Conservation (phyloP, 1,140 invertebrate genomes). For the Drosophila ironensis region DNA sequence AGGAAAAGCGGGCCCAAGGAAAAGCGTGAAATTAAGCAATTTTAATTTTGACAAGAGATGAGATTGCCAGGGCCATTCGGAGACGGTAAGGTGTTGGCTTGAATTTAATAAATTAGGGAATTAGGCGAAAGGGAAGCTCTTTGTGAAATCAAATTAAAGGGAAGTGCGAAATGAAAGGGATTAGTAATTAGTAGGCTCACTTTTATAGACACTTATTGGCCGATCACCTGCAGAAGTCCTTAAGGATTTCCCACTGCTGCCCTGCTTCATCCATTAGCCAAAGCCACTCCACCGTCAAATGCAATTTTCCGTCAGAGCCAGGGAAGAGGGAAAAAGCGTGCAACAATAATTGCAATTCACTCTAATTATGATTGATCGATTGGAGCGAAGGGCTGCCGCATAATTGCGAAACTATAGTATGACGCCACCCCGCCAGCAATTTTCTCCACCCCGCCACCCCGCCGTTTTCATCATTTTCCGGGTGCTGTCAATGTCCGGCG, state of each 20-base stretch:
- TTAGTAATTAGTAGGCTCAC: too few species aligned
- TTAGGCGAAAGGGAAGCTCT: too few species aligned
- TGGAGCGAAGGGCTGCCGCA: neutral
- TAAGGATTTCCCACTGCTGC: neutral
- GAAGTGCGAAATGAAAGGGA: too few species aligned
- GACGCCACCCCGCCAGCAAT: constrained; percentile 28
- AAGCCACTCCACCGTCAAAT: constrained; percentile 32
- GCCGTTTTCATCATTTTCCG: neutral
- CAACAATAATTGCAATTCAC: constrained; percentile 78
- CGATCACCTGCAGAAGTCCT: constrained; percentile 2
- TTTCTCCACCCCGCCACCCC: too few species aligned
- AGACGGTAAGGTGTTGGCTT: constrained; percentile 1
- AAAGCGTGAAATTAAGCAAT: constrained; percentile 35
- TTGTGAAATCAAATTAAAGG: too few species aligned
- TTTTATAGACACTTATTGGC: too few species aligned
- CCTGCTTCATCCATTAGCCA: constrained; percentile 39
- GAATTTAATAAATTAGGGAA: constrained; percentile 5
- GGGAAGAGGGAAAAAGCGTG: constrained; percentile 37
- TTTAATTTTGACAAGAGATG: constrained; percentile 21
- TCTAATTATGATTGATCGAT: constrained; percentile 78
- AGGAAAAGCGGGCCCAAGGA: constrained; percentile 9
- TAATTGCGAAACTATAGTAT: constrained; percentile 72
- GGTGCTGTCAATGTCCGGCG: constrained; percentile 63
- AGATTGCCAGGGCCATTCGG: constrained; percentile 2
- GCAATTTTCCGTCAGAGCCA: constrained; percentile 36